Conservation (phyloP, 2,113 vertebrate genomes). For the Grus americana region DNA sequence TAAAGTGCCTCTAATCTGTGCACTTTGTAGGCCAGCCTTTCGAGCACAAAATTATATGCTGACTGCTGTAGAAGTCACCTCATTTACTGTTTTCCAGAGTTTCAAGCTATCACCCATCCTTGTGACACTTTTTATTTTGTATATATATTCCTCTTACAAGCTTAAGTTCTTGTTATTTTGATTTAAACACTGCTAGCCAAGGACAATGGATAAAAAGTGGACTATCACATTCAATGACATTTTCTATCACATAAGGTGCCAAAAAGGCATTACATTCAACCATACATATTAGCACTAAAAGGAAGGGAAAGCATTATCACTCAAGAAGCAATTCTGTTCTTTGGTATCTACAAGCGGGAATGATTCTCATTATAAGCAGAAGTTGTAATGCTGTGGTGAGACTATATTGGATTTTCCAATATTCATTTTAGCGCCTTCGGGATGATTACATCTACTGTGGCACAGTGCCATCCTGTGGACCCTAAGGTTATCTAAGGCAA, state of each 20-base stretch:
- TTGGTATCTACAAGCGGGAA: not conserved
- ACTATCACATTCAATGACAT: not conserved
- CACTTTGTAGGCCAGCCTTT: not conserved
- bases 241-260: not conserved
- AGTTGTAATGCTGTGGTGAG: not conserved
- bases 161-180: not conserved
- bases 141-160: not conserved
- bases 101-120: not conserved
- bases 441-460: not conserved
- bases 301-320: not conserved
- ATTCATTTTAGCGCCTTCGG: not conserved
- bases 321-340: not conserved
- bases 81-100: not conserved
- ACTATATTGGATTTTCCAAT: not conserved
- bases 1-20: not conserved
- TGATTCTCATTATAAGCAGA: not conserved
- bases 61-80: not conserved
- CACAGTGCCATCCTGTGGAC: conserved; percentile 20
- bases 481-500: not conserved
- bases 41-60: not conserved
- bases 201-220: not conserved
- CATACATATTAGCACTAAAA: not conserved
- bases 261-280: not conserved
- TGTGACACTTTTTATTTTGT: not conserved
- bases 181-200: not conserved